Percentiles rank a stretch among this genome's conserved stretches.
These are phyloP conservation scores for Laupala kohalensis DNA, from an alignment of 1,140 invertebrate genomes.

Conservation along the genomic window DNA sequence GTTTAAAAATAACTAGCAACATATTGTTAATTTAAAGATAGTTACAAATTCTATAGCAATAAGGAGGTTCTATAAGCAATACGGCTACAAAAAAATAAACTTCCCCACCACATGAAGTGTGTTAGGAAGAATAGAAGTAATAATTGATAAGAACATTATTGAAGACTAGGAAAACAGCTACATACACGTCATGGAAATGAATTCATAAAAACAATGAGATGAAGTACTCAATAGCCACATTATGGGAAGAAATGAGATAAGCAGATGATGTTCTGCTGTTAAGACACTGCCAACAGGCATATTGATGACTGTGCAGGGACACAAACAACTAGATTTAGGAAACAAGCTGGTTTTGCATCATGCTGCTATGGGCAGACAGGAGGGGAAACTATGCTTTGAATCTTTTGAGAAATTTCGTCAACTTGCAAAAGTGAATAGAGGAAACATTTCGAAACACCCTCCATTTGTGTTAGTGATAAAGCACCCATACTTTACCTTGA, in stretches of 20 bases:
- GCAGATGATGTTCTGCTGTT: background rate
- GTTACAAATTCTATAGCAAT: too few species aligned
- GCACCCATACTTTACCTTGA: conserved; percentile 39
- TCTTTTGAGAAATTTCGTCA: background rate
- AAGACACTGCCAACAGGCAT: background rate
- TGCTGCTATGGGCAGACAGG: background rate
- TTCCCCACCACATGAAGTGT: too few species aligned
- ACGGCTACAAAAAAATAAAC: too few species aligned
- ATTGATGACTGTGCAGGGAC: background rate
- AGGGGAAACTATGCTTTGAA: background rate
- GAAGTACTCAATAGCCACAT: background rate
- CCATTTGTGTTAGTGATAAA: conserved; percentile 16
- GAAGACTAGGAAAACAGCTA: too few species aligned
- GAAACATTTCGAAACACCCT: conserved; percentile 5
- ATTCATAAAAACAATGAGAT: background rate
- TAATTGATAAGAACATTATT: too few species aligned
- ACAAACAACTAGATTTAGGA: background rate
- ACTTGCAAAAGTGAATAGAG: background rate
- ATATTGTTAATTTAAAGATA: too few species aligned
- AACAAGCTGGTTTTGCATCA: background rate
- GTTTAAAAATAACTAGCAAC: too few species aligned
- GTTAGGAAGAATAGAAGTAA: too few species aligned
- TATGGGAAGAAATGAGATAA: background rate
- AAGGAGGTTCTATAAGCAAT: too few species aligned
- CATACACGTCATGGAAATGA: too few species aligned